phyloP scores from a whole-genome alignment of 2,797 vertebrate genomes.

The Taeniopygia guttata region DNA sequence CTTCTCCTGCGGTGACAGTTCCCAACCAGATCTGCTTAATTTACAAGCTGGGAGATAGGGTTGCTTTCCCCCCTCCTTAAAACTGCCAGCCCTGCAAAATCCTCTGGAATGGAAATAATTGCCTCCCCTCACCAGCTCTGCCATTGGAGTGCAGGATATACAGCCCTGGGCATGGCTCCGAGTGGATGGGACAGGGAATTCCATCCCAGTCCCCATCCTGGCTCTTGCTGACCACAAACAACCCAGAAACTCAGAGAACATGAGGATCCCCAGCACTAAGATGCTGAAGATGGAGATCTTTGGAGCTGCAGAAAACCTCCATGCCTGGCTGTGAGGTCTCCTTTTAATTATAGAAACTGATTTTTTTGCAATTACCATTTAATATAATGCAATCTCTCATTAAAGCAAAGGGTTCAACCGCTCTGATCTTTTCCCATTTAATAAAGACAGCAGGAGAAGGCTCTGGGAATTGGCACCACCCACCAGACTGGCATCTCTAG shows the following conservation, averaged over 20 bases:
- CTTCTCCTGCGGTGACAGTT: slow-evolving; percentile 42
- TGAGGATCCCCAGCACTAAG: not conserved
- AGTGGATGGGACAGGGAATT: not conserved
- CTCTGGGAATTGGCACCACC: slow-evolving; percentile 29
- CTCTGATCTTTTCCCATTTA: slow-evolving; percentile 26
- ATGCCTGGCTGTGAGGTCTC: not conserved
- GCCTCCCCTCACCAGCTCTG: not conserved
- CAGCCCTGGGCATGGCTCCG: not conserved
- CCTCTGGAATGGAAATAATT: not conserved
- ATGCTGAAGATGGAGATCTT: not conserved
- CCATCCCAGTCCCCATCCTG: not conserved
- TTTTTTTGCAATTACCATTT: not conserved
- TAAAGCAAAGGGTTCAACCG: not conserved
- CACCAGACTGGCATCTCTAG: not conserved
- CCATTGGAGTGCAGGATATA: not conserved
- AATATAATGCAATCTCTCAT: slow-evolving; percentile 36
- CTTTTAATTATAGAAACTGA: slow-evolving; percentile 11
- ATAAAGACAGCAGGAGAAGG: not conserved
- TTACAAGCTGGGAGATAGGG: slow-evolving; percentile 61
- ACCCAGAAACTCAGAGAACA: not conserved
- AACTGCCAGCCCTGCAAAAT: slow-evolving; percentile 59
- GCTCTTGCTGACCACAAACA: not conserved
- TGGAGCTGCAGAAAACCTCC: not conserved
- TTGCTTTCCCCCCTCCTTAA: not conserved
- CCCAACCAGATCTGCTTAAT: slow-evolving; percentile 44